Conservation (phyloP, 2,113 vertebrate genomes). For the Protomyctophum bolini region DNA sequence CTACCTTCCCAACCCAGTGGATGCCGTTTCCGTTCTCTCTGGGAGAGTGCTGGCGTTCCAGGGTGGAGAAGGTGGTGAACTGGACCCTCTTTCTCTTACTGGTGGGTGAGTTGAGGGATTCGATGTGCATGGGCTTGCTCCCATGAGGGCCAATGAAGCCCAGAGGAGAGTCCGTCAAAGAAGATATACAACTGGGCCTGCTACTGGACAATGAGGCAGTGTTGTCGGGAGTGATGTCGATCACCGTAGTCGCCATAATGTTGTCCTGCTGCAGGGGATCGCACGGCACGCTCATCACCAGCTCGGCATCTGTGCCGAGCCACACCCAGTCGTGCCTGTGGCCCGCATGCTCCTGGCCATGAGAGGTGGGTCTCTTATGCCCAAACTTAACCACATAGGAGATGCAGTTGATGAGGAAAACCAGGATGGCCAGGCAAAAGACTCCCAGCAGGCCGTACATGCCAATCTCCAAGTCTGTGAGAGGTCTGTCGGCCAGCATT, state of each 20-base stretch:
- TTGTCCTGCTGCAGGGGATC: constrained; percentile 83
- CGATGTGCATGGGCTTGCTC: constrained; percentile 73
- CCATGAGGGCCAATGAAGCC: constrained; percentile 59
- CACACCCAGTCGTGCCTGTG: constrained; percentile 94
- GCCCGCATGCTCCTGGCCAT: constrained; percentile 85
- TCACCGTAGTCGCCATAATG: constrained; percentile 78
- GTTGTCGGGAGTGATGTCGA: constrained; percentile 82
- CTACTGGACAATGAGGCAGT: constrained; percentile 58
- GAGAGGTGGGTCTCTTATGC: constrained; percentile 85
- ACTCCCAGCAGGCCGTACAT: constrained; percentile 93
- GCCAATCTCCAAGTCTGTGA: constrained; percentile 93
- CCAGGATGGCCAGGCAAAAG: constrained; percentile 93
- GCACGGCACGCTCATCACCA: constrained; percentile 84
- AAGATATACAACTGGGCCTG: constrained; percentile 68
- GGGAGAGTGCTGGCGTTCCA: constrained; percentile 77
- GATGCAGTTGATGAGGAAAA: constrained; percentile 90
- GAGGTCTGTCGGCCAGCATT: constrained; percentile 73
- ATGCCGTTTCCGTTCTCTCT: constrained; percentile 82
- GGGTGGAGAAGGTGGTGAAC: constrained; percentile 91
- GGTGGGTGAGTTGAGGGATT: constrained; percentile 88
- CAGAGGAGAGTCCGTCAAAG: constrained; percentile 63
- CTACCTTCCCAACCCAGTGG: constrained; percentile 89
- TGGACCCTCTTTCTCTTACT: constrained; percentile 95
- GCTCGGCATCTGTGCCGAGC: constrained; percentile 86
- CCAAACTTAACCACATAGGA: constrained; percentile 88